phyloP scores from a whole-genome alignment of 2,888 invertebrate genomes.

The Lycophotia porphyrea region DNA sequence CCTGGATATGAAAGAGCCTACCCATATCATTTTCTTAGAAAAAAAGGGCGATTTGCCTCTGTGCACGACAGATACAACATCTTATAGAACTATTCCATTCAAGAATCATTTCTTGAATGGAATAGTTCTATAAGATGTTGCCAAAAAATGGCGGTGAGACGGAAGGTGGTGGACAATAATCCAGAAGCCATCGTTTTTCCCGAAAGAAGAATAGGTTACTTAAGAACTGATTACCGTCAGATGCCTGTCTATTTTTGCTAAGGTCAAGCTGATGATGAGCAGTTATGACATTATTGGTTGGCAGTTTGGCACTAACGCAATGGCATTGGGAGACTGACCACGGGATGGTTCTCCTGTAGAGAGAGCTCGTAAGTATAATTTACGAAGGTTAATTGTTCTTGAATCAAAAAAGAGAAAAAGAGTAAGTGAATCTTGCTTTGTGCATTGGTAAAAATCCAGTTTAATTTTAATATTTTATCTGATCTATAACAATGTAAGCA shows the following conservation, averaged over 20 bases:
- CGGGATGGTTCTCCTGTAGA: neutral
- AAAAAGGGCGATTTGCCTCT: neutral
- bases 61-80: neutral
- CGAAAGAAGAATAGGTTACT: neutral
- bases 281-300: neutral
- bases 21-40: neutral
- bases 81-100: too few species aligned
- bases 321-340: neutral
- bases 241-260: neutral
- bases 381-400: neutral
- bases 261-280: neutral
- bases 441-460: neutral
- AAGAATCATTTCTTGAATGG: neutral
- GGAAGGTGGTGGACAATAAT: neutral
- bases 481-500: neutral
- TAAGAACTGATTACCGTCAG: neutral
- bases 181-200: neutral
- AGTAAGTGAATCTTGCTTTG: neutral
- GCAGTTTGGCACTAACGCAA: neutral
- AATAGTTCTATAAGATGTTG: too few species aligned
- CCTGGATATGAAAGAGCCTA: too few species aligned
- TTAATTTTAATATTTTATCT: neutral
- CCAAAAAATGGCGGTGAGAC: neutral
- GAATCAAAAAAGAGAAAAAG: neutral
- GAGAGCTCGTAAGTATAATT: neutral